A percentile compares a stretch with the other conserved stretches of the same genome.
Conservation (phyloP, 2,113 vertebrate species). For the Alethe diademata region DNA sequence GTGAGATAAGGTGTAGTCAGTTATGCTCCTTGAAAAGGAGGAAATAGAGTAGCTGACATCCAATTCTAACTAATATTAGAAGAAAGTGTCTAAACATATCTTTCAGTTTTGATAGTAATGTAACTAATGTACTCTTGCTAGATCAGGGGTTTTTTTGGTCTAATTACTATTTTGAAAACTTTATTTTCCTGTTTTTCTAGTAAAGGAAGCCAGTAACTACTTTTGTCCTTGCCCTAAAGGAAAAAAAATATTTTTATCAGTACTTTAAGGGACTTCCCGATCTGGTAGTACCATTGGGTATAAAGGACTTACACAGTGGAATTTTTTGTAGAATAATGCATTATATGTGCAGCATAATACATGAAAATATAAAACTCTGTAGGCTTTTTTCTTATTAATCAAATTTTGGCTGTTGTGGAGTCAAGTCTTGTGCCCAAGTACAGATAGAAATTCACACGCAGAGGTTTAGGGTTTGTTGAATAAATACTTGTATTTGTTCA, state of each 20-base stretch:
- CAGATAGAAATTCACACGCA: not conserved
- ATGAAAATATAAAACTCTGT: not conserved
- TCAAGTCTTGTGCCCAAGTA: not conserved
- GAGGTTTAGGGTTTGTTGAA: not conserved
- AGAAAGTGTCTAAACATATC: not conserved
- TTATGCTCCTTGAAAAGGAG: not conserved
- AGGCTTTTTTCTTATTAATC: not conserved
- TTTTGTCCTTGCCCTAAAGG: not conserved
- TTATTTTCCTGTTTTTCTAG: constrained; percentile 20
- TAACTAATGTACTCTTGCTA: not conserved
- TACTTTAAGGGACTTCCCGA: not conserved
- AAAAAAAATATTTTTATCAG: not conserved
- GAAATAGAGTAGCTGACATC: not conserved
- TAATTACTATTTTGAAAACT: not conserved
- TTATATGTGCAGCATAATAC: not conserved
- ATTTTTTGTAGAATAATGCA: not conserved
- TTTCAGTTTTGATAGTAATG: not conserved
- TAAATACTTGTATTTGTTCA: not conserved
- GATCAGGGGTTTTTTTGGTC: not conserved
- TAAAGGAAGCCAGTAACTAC: not conserved
- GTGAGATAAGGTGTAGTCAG: not conserved
- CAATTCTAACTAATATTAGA: not conserved
- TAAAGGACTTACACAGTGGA: not conserved
- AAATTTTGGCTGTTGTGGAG: not conserved
- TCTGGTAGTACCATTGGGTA: not conserved